Evolutionary conservation across 2,113 vertebrate genomes (phyloP), one percentile per base, ranked within the genome.

Genomic region (Phoxinus phoxinus): DNA sequence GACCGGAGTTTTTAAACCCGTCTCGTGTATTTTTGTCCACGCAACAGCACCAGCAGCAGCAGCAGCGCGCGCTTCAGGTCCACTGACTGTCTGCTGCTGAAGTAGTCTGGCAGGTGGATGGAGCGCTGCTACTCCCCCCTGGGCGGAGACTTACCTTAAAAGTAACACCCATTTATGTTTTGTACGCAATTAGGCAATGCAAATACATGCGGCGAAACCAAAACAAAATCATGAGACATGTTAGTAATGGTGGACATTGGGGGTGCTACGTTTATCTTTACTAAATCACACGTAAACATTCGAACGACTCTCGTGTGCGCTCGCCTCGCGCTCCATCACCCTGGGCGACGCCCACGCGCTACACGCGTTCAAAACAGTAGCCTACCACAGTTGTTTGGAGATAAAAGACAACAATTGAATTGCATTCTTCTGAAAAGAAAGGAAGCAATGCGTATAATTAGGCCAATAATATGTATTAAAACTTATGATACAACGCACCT

Each of bases 51-150:
- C 72, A 30, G 13, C 73, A 30, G 46, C 46, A 30, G 46, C 46
- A 30, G 73, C n/a, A 65, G 15, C 25, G 74, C 41, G 71, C 76
- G 84, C 83, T 76, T 56, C 25, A 48, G 35, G 83, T 75, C 83
- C 78, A 81, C 71, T 10, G 84, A 87, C 84, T 85, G 90, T 81
- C 80, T 69, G 76, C 81, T 81, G 89, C 86, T 88, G 91, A 80
- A 23, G 87, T 58, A 88, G 86, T 88, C 86, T 78, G 93, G 94
- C 95, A 95, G 95, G 95, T 95, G 94, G 95, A 95, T 91, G 92
- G 88, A 89, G 86, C 82, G 91, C 91, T 86, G 87, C 87, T 90
- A 94, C 94, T 93, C 95, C 93, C 93, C 79, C 92, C 92, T 89
- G 91, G 89, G 94, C 91, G 94, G 94, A 88, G 92, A 89, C 88